These are phyloP conservation scores for Nemoura dubitans DNA, from an alignment of 2,888 invertebrate species.

Conservation along the genomic window DNA sequence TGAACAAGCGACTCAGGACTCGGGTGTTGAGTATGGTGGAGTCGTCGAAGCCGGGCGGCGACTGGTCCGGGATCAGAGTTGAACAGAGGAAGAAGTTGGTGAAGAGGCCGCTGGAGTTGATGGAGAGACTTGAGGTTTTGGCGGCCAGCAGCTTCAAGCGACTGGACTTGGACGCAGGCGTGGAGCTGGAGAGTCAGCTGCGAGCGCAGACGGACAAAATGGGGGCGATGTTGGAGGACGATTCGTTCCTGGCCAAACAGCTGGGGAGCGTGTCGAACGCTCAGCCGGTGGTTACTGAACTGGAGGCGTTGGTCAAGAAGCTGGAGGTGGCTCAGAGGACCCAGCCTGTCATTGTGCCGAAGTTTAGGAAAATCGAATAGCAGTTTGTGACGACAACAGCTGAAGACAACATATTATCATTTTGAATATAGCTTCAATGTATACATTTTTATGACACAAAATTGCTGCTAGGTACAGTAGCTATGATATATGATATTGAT, in stretches of 20 bases:
- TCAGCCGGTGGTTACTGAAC: neutral
- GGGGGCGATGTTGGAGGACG: neutral
- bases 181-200: neutral
- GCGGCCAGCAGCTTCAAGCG: neutral
- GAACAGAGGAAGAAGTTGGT: neutral
- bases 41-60: neutral
- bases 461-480: no score
- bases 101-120: neutral
- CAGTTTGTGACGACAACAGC: no score
- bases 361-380: no score
- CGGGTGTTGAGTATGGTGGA: neutral
- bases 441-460: no score
- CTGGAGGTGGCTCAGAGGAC: neutral
- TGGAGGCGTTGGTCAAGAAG: neutral
- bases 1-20: neutral
- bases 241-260: neutral
- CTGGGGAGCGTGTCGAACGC: neutral
- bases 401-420: no score
- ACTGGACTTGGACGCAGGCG: neutral
- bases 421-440: no score
- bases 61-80: neutral
- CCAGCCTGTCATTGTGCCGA: no score
- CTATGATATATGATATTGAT: no score
- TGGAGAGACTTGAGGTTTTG: neutral
- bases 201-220: neutral